Conservation (phyloP, 2,888 invertebrate species). For the Meganola albula region DNA sequence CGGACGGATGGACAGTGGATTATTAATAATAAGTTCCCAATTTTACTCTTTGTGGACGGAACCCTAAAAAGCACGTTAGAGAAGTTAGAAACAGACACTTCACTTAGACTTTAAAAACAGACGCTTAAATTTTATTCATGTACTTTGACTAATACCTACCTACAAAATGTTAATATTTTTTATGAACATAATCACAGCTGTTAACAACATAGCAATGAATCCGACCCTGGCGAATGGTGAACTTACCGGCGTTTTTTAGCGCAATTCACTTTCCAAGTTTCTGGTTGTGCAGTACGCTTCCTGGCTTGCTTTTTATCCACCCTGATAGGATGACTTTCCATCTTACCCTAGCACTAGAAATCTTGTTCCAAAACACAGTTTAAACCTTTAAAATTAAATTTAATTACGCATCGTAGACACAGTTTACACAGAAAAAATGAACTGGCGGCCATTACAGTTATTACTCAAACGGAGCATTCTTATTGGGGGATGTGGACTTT, state of each 20-base stretch:
- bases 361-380: too few species aligned
- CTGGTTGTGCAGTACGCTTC: constrained; percentile 5
- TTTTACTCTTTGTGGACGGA: background rate
- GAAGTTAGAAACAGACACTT: background rate
- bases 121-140: too few species aligned
- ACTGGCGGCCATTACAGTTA: constrained; percentile 10
- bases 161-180: too few species aligned
- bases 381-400: too few species aligned
- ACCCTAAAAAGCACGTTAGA: background rate
- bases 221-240: background rate
- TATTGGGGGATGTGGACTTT: constrained; percentile 9
- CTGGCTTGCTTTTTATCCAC: constrained; percentile 3
- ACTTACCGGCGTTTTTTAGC: constrained; percentile 3
- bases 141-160: too few species aligned
- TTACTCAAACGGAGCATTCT: constrained; percentile 9
- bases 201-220: background rate
- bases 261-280: constrained; percentile 5
- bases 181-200: too few species aligned
- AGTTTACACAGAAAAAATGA: too few species aligned
- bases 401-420: too few species aligned
- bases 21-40: too few species aligned
- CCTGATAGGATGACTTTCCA: too few species aligned
- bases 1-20: too few species aligned
- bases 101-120: background rate
- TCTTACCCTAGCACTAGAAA: too few species aligned